phyloP scores from a whole-genome alignment of 1,140 invertebrate genomes.

The Caenorhabditis remanei region DNA sequence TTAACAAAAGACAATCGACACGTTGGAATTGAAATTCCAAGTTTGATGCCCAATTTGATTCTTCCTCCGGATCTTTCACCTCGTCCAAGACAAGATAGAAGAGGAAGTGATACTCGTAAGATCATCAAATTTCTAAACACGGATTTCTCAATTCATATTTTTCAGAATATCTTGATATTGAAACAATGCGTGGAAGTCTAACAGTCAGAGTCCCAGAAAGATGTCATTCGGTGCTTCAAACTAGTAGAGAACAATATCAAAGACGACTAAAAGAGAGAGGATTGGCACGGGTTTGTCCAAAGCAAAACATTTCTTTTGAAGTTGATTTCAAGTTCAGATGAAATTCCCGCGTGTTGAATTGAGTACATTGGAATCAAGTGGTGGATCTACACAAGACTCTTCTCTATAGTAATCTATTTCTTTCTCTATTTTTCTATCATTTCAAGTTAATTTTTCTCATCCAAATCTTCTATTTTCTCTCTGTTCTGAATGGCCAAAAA shows the following conservation, averaged over 20 bases:
- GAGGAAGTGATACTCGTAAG: conserved; percentile 59
- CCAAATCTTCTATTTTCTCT: neutral
- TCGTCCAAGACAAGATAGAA: conserved; percentile 38
- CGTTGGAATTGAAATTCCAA: conserved; percentile 31
- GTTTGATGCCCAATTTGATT: conserved; percentile 33
- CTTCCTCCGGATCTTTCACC: conserved; percentile 45
- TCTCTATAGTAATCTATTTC: neutral
- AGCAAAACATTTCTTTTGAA: neutral
- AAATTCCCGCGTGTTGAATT: conserved; percentile 51
- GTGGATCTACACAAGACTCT: conserved; percentile 52
- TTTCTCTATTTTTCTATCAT: neutral
- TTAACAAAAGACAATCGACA: neutral
- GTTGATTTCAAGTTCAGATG: conserved; percentile 32
- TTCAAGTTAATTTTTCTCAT: neutral
- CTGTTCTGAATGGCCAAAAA: conserved; percentile 31
- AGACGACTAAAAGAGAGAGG: conserved; percentile 48
- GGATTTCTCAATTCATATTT: neutral
- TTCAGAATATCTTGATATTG: conserved; percentile 59
- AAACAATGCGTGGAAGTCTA: conserved; percentile 41
- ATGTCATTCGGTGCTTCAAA: conserved; percentile 60
- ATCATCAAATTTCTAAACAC: neutral
- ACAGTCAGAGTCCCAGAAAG: conserved; percentile 57
- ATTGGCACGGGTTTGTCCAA: conserved; percentile 27
- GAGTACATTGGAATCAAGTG: conserved; percentile 52
- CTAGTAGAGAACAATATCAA: conserved; percentile 56